Conservation (phyloP, 2,888 invertebrate species). For the Apamea monoglypha region DNA sequence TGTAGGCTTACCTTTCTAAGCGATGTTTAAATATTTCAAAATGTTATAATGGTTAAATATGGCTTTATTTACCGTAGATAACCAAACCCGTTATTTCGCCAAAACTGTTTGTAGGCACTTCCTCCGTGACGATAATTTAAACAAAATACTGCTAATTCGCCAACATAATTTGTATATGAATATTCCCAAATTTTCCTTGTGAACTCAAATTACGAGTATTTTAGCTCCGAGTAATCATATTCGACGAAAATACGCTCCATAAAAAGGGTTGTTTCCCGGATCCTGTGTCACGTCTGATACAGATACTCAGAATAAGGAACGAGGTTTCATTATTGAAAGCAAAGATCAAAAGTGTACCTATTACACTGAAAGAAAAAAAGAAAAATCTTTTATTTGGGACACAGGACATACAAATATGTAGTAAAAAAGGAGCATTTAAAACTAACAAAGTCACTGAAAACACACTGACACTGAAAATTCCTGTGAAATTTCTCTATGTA, state of each 20-base stretch:
- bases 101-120: not conserved
- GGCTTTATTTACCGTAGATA: constrained; percentile 25
- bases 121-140: not conserved
- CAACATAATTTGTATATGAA: not conserved
- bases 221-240: not conserved
- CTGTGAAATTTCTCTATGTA: not conserved
- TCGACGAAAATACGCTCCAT: not conserved
- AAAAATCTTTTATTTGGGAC: not conserved
- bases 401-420: not conserved
- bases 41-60: not conserved
- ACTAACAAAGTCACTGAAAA: too few relatives aligned
- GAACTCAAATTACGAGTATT: not conserved
- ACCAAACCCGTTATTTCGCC: constrained; percentile 16
- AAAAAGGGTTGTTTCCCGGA: constrained; percentile 24
- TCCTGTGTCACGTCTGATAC: not conserved
- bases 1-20: not conserved
- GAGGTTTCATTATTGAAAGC: not conserved
- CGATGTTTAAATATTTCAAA: not conserved
- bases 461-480: too few relatives aligned
- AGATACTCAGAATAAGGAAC: not conserved
- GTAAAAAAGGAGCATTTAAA: too few relatives aligned
- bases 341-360: not conserved
- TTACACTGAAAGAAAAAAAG: not conserved
- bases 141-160: not conserved
- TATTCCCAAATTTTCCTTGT: not conserved